Evolutionary conservation across 2,113 vertebrate genomes (phyloP).

Genomic region (Bubalus kerabau): DNA sequence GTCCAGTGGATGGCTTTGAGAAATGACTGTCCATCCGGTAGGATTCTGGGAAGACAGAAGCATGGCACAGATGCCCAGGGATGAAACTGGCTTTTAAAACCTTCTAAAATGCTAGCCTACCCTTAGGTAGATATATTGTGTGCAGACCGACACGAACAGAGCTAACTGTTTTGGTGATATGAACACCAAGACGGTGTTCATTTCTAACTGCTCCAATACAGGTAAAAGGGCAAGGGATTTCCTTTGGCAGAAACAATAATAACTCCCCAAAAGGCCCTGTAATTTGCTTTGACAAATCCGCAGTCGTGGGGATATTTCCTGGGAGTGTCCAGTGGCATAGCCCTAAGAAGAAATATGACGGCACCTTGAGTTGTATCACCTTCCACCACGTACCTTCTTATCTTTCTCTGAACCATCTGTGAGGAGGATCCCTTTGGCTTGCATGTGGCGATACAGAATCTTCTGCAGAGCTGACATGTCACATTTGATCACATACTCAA

Average conservation of each 20-base stretch:
- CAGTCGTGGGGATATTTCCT: neutral
- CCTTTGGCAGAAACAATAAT: neutral
- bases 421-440: constrained; percentile 97
- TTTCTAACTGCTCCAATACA: neutral
- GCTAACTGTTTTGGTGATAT: neutral
- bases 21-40: neutral
- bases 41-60: neutral
- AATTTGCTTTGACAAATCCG: neutral
- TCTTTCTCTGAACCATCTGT: constrained; percentile 99
- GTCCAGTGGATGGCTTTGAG: neutral
- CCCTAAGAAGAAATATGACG: neutral
- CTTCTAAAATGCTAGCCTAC: neutral
- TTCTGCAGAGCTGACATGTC: constrained; percentile 99
- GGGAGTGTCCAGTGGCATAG: rapidly evolving
- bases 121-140: neutral
- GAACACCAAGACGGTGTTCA: neutral
- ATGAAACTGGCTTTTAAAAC: neutral
- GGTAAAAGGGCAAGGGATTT: neutral
- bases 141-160: neutral
- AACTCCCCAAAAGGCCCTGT: neutral
- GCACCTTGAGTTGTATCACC: rapidly evolving
- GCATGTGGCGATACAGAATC: constrained; percentile 98
- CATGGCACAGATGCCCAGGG: neutral
- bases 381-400: constrained; percentile 88
- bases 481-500: constrained; percentile 98